phyloP scores from a whole-genome alignment of 2,888 invertebrate genomes.

The Drosophila histrio region DNA sequence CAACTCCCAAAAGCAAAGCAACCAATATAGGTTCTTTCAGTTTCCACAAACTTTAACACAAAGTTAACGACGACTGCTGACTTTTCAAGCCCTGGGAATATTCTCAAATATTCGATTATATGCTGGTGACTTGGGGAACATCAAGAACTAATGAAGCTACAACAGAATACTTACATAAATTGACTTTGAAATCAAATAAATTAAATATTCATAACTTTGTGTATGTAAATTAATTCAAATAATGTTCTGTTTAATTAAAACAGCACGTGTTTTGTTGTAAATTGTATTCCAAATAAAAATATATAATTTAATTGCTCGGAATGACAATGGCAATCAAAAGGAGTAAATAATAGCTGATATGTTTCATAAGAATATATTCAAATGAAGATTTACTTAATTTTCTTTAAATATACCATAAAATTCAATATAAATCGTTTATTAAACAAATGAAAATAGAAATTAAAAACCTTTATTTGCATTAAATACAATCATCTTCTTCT shows the following conservation, averaged over 20 bases:
- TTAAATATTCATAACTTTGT: background rate
- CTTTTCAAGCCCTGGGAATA: slow-evolving; percentile 10
- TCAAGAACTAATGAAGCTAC: background rate
- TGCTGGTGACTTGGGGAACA: background rate
- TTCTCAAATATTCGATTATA: slow-evolving; percentile 10
- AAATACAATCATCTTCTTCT: too few species aligned
- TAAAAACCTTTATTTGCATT: too few species aligned
- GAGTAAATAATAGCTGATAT: background rate
- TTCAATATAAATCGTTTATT: too few species aligned
- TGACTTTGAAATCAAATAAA: slow-evolving; percentile 1
- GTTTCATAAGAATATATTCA: too few species aligned
- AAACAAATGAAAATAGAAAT: too few species aligned
- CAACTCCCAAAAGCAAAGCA: slow-evolving; percentile 21
- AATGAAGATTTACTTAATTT: too few species aligned
- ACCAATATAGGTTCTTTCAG: background rate
- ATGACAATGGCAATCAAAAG: background rate
- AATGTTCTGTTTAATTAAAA: background rate
- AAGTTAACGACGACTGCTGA: background rate
- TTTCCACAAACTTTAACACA: slow-evolving; percentile 6
- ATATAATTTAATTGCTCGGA: background rate
- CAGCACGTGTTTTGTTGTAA: background rate
- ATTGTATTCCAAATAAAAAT: background rate
- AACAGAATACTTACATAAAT: background rate
- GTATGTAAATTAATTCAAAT: background rate
- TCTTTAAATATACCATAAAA: too few species aligned